These are phyloP conservation scores for Drosophila melanica DNA, from an alignment of 1,140 invertebrate species.

Conservation along the genomic window DNA sequence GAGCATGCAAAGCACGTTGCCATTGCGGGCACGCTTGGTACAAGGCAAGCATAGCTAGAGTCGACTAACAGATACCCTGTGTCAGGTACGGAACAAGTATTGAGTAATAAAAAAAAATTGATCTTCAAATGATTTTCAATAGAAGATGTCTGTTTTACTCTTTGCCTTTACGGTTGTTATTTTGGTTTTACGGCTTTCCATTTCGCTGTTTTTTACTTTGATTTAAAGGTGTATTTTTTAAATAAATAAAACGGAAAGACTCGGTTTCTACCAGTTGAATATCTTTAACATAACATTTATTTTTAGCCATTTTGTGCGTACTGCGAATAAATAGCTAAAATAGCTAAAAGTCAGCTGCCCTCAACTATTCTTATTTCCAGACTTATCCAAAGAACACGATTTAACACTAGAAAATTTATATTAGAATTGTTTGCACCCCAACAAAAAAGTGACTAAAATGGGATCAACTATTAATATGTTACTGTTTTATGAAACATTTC, in stretches of 20 bases:
- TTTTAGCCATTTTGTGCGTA: slow-evolving; percentile 9
- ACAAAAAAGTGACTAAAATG: too few species aligned
- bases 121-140: too few species aligned
- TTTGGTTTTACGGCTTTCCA: too few species aligned
- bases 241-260: background rate
- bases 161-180: background rate
- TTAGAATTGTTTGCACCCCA: background rate
- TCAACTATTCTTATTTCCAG: background rate
- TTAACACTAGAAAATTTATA: background rate
- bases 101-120: too few species aligned
- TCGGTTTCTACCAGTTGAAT: background rate
- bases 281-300: background rate
- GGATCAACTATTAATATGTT: background rate
- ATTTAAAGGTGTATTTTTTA: background rate
- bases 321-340: background rate
- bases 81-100: too few species aligned
- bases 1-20: slow-evolving; percentile 68
- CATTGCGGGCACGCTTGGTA: background rate
- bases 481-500: background rate
- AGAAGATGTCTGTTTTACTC: background rate
- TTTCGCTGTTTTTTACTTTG: too few species aligned
- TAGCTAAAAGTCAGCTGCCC: background rate
- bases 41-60: background rate
- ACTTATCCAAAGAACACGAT: background rate
- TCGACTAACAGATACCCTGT: slow-evolving; percentile 8